phyloP scores from a whole-genome alignment of 2,888 invertebrate genomes.

The Andrena praecox region DNA sequence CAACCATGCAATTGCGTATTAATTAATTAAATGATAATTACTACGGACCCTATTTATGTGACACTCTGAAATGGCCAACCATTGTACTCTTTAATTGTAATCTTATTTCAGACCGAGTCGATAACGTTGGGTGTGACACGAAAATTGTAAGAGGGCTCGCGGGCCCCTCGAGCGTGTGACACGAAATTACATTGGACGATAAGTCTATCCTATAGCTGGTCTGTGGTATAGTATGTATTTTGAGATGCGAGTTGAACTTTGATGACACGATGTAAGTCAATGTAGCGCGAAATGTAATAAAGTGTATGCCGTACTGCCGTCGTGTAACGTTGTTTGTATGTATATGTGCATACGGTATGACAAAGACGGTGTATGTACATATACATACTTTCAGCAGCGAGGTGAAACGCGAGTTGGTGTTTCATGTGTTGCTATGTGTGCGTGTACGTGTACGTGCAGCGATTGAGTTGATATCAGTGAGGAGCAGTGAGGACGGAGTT shows the following conservation, averaged over 20 bases:
- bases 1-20: no score
- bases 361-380: not conserved
- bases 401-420: not conserved
- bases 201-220: no score
- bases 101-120: no score
- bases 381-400: not conserved
- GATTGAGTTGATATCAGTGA: not conserved
- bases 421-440: not conserved
- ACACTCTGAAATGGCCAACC: no score
- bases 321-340: not conserved
- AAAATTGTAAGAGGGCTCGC: no score
- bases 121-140: no score
- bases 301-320: constrained; percentile 5
- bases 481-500: not conserved
- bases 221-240: not conserved
- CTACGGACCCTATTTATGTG: no score
- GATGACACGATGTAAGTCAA: constrained; percentile 7
- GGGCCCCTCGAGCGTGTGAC: no score
- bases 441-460: not conserved
- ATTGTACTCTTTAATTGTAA: no score
- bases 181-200: no score
- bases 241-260: constrained; percentile 31
- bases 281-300: constrained; percentile 2
- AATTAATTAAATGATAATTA: no score
- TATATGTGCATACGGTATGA: not conserved